Percentiles rank a stretch among this genome's conserved stretches.
phyloP scores from a whole-genome alignment of 2,888 invertebrate genomes.

The Drosophila neotestacea region DNA sequence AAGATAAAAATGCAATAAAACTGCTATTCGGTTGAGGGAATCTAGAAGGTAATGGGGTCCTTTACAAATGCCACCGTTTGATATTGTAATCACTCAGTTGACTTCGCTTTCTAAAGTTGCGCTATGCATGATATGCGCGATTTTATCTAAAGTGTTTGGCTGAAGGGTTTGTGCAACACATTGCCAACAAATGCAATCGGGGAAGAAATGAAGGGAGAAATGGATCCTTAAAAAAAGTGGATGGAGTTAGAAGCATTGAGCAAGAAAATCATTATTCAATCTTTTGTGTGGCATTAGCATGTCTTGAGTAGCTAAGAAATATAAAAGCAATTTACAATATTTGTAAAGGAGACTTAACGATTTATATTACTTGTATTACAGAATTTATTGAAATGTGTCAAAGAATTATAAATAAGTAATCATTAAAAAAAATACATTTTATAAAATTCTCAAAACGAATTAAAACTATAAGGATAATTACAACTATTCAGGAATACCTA shows the following conservation, averaged over 20 bases:
- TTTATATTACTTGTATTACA: too few relatives aligned
- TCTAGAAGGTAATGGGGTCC: slow-evolving; percentile 8
- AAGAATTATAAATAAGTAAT: too few relatives aligned
- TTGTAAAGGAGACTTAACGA: not conserved
- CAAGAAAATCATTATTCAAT: too few relatives aligned
- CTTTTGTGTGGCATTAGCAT: too few relatives aligned
- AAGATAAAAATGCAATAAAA: slow-evolving; percentile 66
- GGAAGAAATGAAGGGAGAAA: not conserved
- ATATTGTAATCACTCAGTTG: slow-evolving; percentile 68
- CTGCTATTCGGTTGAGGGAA: slow-evolving; percentile 25
- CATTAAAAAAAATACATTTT: too few relatives aligned
- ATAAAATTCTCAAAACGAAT: too few relatives aligned
- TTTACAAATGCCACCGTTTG: slow-evolving; percentile 57
- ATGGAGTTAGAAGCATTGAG: too few relatives aligned
- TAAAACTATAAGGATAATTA: too few relatives aligned
- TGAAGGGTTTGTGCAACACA: slow-evolving; percentile 28
- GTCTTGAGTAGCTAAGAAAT: too few relatives aligned
- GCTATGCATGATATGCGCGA: not conserved
- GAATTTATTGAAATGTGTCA: too few relatives aligned
- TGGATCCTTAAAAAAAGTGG: too few relatives aligned
- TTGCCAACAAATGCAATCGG: not conserved
- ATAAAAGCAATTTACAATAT: not conserved
- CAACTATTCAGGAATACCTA: too few relatives aligned
- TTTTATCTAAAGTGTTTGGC: slow-evolving; percentile 26
- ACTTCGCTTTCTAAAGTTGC: slow-evolving; percentile 27